Conservation (phyloP, 1,140 invertebrate species). For the Temnothorax longispinosus region DNA sequence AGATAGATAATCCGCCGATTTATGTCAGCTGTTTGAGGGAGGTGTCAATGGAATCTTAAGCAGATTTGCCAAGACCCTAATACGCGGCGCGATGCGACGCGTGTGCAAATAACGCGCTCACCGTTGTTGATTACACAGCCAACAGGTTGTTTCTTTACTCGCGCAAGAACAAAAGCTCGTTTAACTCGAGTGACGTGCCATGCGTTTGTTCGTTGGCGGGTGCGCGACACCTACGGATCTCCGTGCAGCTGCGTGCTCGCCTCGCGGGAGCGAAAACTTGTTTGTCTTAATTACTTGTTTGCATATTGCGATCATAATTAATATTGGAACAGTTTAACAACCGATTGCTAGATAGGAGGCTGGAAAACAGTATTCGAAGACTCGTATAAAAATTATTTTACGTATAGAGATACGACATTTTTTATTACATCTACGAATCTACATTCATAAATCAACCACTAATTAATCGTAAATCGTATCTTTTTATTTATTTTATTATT, state of each 20-base stretch:
- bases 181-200: constrained; percentile 28
- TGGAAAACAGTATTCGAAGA: background rate
- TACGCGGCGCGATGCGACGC: constrained; percentile 7
- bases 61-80: constrained; percentile 52
- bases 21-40: constrained; percentile 48
- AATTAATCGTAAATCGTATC: background rate
- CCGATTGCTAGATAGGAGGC: background rate
- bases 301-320: background rate
- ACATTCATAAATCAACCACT: background rate
- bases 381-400: background rate
- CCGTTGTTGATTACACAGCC: constrained; percentile 53
- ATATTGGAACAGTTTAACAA: background rate
- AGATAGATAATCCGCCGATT: constrained; percentile 45
- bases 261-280: background rate
- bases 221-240: background rate
- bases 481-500: background rate
- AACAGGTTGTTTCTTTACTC: constrained; percentile 52
- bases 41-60: constrained; percentile 44
- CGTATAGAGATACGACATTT: background rate
- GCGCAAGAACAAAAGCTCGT: constrained; percentile 45
- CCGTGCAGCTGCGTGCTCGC: background rate
- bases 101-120: constrained; percentile 44
- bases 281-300: constrained; percentile 13
- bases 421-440: background rate
- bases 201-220: background rate